These are phyloP conservation scores for Neoniphon sammara DNA, from an alignment of 2,797 vertebrate species.

Conservation along the genomic window DNA sequence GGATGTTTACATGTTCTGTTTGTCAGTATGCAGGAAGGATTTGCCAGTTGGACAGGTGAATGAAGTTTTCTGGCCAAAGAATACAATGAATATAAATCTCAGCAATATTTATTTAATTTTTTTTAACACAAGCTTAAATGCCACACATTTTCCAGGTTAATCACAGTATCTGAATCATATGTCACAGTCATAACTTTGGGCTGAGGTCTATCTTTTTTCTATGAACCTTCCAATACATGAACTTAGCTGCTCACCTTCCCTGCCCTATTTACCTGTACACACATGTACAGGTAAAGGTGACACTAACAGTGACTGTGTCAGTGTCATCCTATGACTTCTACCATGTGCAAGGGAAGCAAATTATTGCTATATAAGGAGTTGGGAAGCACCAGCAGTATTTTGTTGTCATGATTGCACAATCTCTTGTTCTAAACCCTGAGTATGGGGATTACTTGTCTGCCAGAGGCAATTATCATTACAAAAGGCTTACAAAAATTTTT, in stretches of 20 bases:
- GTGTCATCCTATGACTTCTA: conserved; percentile 42
- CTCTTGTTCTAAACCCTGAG: conserved; percentile 65
- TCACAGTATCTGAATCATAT: conserved; percentile 45
- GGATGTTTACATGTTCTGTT: conserved; percentile 18
- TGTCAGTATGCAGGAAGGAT: conserved; percentile 29
- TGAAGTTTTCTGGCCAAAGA: too few relatives aligned
- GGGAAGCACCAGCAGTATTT: conserved; percentile 57
- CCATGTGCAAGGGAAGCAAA: conserved; percentile 50
- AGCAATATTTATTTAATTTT: too few relatives aligned
- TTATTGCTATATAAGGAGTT: conserved; percentile 77
- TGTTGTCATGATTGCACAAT: conserved; percentile 78
- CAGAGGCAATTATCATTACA: conserved; percentile 77
- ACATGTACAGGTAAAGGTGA: conserved; percentile 7
- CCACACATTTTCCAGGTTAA: conserved; percentile 21
- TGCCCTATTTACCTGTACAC: conserved; percentile 35
- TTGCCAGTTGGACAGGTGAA: conserved; percentile 4
- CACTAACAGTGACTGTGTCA: conserved; percentile 26
- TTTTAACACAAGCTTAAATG: not conserved
- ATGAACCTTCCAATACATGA: not conserved
- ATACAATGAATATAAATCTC: too few relatives aligned
- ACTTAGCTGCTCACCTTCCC: conserved; percentile 39
- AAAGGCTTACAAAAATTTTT: conserved; percentile 73
- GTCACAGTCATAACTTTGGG: conserved; percentile 25
- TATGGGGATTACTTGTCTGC: conserved; percentile 69
- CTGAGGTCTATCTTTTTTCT: conserved; percentile 35